These are phyloP conservation scores for Procavia capensis DNA, from an alignment of 2,113 vertebrate genomes.

Conservation along the genomic window DNA sequence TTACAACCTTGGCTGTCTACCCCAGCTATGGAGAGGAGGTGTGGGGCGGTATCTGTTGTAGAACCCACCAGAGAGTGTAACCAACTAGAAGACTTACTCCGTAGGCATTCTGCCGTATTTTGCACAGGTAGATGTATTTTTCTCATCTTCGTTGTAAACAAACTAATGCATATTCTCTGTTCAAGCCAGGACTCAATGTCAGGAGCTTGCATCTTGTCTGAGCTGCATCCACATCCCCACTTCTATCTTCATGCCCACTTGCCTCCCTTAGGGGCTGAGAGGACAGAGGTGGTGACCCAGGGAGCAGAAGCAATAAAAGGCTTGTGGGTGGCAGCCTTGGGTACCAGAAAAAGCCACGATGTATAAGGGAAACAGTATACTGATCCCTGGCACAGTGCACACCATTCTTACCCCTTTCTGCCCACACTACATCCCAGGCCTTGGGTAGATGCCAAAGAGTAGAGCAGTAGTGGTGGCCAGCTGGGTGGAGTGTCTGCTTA, in stretches of 20 bases:
- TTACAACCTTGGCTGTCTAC: background rate
- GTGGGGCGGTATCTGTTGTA: background rate
- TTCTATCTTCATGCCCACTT: background rate
- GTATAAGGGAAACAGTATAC: background rate
- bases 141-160: background rate
- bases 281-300: background rate
- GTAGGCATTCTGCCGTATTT: constrained; percentile 55
- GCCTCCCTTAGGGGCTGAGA: constrained; percentile 24
- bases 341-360: background rate
- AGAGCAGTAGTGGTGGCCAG: constrained; percentile 2
- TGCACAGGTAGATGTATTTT: constrained; percentile 52
- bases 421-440: constrained; percentile 52
- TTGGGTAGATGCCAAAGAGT: constrained; percentile 79
- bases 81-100: background rate
- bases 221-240: background rate
- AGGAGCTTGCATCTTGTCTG: background rate
- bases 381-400: background rate
- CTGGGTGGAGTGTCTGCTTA: constrained; percentile 35
- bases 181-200: background rate
- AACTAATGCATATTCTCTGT: constrained; percentile 9
- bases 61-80: background rate
- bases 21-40: background rate
- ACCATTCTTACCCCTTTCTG: background rate
- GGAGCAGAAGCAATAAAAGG: background rate
- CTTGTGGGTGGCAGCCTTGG: background rate